These are phyloP conservation scores for Fragum sueziense DNA, from an alignment of 2,888 invertebrate species.

Conservation along the genomic window DNA sequence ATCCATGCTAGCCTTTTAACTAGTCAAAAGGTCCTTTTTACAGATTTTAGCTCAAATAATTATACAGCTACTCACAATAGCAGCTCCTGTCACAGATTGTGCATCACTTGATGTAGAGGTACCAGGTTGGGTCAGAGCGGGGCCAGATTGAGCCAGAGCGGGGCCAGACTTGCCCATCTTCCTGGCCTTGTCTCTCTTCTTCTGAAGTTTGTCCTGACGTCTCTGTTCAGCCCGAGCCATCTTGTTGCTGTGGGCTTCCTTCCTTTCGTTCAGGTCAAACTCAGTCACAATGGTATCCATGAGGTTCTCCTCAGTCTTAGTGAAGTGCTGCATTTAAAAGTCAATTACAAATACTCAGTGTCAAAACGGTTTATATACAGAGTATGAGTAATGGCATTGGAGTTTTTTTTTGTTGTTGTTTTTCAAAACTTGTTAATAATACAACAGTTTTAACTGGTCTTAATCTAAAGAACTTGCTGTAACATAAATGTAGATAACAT, in stretches of 20 bases:
- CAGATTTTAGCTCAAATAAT: no score
- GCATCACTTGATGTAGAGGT: neutral
- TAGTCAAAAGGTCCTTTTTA: no score
- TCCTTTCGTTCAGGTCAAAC: neutral
- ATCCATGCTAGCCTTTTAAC: no score
- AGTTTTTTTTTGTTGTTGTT: no score
- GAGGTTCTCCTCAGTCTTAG: neutral
- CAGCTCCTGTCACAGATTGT: neutral
- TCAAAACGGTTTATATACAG: no score
- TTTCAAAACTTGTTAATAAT: no score
- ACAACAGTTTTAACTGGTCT: no score
- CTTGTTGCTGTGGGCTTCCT: neutral
- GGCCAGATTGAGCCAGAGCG: neutral
- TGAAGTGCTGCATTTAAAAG: no score
- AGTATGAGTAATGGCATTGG: no score
- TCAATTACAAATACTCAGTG: no score
- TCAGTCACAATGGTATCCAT: neutral
- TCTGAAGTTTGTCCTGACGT: neutral
- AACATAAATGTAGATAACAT: no score
- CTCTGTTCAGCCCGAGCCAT: neutral
- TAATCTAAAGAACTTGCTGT: no score
- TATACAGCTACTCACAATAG: neutral
- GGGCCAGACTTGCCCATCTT: neutral
- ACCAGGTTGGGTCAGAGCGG: neutral
- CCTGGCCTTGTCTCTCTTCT: neutral